phyloP scores from a whole-genome alignment of 2,113 vertebrate genomes.

The Oryzias javanicus region DNA sequence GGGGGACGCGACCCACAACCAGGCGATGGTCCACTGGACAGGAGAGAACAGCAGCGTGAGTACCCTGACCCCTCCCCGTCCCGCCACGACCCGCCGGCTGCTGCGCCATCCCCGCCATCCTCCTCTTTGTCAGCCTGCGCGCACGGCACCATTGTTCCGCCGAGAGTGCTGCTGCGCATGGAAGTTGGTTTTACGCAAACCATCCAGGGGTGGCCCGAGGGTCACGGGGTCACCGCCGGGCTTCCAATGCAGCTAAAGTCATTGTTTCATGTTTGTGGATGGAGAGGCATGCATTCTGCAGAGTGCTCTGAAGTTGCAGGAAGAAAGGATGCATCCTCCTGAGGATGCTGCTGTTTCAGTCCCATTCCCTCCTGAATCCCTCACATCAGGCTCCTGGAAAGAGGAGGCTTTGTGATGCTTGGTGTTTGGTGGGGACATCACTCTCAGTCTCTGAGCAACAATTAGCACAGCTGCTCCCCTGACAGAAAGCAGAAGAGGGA shows the following conservation, averaged over 20 bases:
- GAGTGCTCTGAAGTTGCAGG: no score
- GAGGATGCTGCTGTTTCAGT: no score
- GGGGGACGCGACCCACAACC: conserved; percentile 96
- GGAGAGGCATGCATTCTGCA: no score
- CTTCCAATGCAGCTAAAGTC: no score
- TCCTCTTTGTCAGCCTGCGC: conserved; percentile 40
- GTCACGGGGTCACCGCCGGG: no score
- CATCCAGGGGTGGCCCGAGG: no score
- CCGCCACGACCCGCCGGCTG: conserved; percentile 22
- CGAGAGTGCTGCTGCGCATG: no score
- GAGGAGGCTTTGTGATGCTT: conserved; percentile 9
- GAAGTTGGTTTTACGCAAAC: no score
- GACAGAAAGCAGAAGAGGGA: neutral
- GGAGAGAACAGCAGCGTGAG: conserved; percentile 98
- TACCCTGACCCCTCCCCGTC: conserved; percentile 48
- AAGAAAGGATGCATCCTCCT: no score
- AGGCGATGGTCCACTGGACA: conserved; percentile 99
- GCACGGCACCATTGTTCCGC: no score
- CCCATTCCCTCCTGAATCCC: conserved; percentile 31
- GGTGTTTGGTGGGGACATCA: conserved; percentile 63
- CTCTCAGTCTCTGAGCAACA: conserved; percentile 35
- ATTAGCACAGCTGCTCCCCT: neutral
- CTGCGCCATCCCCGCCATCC: conserved; percentile 3
- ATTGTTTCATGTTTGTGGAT: no score
- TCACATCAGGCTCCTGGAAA: conserved; percentile 33